Conservation (phyloP, 2,113 vertebrate genomes). For the Rhinoptilus africanus region DNA sequence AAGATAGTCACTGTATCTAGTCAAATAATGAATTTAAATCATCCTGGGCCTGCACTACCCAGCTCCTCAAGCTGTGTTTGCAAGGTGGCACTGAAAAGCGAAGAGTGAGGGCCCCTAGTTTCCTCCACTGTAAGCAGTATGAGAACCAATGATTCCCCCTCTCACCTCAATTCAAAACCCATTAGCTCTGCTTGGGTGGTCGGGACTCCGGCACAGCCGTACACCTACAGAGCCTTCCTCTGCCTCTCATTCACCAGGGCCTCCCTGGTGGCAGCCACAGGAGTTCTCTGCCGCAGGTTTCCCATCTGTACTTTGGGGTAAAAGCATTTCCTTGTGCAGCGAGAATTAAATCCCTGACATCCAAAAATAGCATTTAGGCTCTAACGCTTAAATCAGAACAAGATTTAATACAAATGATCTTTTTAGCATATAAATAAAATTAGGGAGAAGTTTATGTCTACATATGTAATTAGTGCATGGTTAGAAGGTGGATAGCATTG, state of each 20-base stretch:
- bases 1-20: neutral
- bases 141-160: rapidly evolving
- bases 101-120: neutral
- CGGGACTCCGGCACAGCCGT: neutral
- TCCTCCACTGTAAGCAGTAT: neutral
- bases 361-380: neutral
- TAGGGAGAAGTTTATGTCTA: neutral
- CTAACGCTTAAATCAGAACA: neutral
- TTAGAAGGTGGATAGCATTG: neutral
- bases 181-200: neutral
- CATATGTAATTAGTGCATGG: neutral
- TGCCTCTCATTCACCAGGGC: neutral
- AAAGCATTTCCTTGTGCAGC: neutral
- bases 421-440: neutral
- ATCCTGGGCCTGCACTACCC: neutral
- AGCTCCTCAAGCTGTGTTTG: neutral
- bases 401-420: neutral
- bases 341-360: neutral
- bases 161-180: neutral
- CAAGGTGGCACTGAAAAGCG: neutral
- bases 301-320: neutral
- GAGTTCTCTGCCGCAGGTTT: neutral
- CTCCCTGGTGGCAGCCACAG: neutral
- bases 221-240: neutral
- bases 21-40: neutral